These are phyloP conservation scores for Heliangelus exortis DNA, from an alignment of 2,797 vertebrate genomes.

Conservation along the genomic window DNA sequence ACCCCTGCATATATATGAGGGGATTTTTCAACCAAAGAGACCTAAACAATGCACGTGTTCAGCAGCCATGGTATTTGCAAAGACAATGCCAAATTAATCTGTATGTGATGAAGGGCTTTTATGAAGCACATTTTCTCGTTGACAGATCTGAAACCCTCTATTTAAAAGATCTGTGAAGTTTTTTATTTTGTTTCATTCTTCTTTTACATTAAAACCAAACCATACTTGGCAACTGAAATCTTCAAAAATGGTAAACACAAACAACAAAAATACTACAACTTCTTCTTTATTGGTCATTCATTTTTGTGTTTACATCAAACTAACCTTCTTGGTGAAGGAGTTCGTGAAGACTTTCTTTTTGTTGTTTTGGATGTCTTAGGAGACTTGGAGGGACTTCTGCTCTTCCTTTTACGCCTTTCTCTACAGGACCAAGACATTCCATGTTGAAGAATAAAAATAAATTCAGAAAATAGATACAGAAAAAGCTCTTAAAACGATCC, in stretches of 20 bases:
- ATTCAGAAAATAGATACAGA: neutral
- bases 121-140: neutral
- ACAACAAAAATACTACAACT: neutral
- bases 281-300: neutral
- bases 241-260: neutral
- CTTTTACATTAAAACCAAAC: neutral
- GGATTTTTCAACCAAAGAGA: neutral
- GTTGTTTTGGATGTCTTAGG: constrained; percentile 85
- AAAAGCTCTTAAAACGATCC: neutral
- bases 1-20: fast-evolving
- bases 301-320: neutral
- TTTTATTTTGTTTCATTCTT: neutral
- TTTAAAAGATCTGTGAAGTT: neutral
- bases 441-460: neutral
- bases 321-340: constrained; percentile 89
- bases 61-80: fast-evolving
- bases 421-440: constrained; percentile 72
- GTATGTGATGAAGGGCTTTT: neutral
- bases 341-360: constrained; percentile 84
- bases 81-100: neutral
- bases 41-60: neutral
- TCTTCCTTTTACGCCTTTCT: constrained; percentile 86
- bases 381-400: constrained; percentile 84
- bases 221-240: neutral
- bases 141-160: neutral